Percentiles rank a stretch among this genome's conserved stretches.
Evolutionary conservation across 2,797 vertebrate species (phyloP).

Genomic region (Tadarida brasiliensis): DNA sequence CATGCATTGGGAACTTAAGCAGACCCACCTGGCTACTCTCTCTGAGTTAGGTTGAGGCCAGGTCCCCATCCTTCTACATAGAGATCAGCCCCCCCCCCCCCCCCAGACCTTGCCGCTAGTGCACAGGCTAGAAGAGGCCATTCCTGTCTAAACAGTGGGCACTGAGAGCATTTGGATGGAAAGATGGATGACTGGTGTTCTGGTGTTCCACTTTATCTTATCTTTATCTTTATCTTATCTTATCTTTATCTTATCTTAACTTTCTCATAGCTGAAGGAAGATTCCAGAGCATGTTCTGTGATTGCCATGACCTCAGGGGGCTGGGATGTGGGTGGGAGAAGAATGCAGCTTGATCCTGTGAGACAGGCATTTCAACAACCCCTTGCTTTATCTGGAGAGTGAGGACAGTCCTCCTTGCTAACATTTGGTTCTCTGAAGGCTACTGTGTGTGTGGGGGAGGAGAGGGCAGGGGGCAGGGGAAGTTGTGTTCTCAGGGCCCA

Average conservation of each 20-base stretch:
- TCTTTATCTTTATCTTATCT: no score
- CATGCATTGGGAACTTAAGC: background rate
- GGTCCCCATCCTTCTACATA: background rate
- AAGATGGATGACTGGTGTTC: background rate
- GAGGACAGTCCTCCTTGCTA: background rate
- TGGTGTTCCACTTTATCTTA: background rate
- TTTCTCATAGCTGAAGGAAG: background rate
- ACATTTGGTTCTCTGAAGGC: background rate
- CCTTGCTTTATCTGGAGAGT: background rate
- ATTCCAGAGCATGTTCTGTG: background rate
- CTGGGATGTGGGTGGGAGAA: background rate
- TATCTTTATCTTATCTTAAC: no score
- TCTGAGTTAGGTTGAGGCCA: background rate
- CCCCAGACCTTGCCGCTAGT: background rate
- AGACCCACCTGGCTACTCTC: background rate
- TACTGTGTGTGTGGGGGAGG: background rate
- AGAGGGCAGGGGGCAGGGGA: accelerated
- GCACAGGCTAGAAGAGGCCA: background rate
- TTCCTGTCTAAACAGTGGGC: background rate
- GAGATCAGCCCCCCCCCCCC: background rate
- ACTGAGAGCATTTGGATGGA: background rate
- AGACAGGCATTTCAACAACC: background rate
- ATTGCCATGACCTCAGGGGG: background rate
- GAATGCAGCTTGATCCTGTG: background rate
- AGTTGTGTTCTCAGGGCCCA: background rate